Base-by-base conservation (phyloP, 1,140 invertebrate genomes). In the Scaptomyza pallida region DNA sequence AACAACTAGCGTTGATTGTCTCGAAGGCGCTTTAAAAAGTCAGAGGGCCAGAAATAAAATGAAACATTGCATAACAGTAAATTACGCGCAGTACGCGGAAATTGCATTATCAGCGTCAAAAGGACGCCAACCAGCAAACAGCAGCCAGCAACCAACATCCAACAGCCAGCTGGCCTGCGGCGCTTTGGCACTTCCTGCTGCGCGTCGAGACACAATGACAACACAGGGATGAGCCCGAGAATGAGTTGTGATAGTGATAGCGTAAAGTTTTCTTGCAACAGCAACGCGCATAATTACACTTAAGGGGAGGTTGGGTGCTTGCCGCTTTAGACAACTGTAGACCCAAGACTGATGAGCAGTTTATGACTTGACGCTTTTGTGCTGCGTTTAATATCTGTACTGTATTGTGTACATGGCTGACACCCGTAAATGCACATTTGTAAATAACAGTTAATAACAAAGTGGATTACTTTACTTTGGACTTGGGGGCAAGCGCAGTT, bases 101-200 rank as follows among this genome's bases (percentile, higher is more conserved):
- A 88, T 88, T 88, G 78, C 82, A 88, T 88, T 88, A 88, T 88
- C 82, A 86, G 83, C 82, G 82, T 88, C 82, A 88, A 88, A 85
- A 82, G 83, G 77, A 37, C 33, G 12, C 33, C 9, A 9, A 8
- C 33, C n/a, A 12, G 10, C 33, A 5, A 3, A 2, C 33, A 37
- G n/a, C n/a, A n/a, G n/a, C n/a, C n/a, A n/a, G 4, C 33, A 12
- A n/a, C 33, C n/a, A 37, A 12, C 33, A 37, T n/a, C 12, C 12
- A 12, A 37, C 12, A 12, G n/a, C 8, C 69, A 71, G 79, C 44
- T 72, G 75, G 62, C 82, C 72, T 57, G 61, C 77, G 74, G 81
- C 82, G 79, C 62, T 77, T 81, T 86, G 65, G 65, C 72, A 68
- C 75, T 85, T 85, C 80, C 80, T 86, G 76, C 80, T 86, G 72